Conservation (phyloP, 1,140 invertebrate species). For the Eriocheir sinensis region DNA sequence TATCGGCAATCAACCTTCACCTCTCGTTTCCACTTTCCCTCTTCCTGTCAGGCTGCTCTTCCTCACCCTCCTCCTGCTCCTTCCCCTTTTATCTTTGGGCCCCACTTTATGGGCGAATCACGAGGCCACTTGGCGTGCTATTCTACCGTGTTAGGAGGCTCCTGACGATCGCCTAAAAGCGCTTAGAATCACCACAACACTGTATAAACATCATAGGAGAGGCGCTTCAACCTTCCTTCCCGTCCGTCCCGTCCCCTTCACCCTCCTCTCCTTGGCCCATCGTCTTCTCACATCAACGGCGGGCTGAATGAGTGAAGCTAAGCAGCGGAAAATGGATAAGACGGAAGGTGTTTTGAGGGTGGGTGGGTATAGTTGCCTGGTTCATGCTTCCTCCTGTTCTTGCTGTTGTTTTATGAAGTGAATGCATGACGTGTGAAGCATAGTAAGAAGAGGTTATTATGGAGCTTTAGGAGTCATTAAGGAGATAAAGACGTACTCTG, state of each 20-base stretch:
- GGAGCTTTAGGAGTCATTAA: no score
- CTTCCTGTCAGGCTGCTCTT: background rate
- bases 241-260: no score
- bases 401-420: background rate
- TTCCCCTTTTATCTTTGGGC: background rate
- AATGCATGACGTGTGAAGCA: constrained; percentile 5
- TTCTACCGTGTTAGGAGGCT: constrained; percentile 39
- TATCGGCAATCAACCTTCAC: background rate
- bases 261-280: background rate
- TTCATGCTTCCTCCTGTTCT: no score
- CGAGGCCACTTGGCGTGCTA: constrained; percentile 33
- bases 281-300: background rate
- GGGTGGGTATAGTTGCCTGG: no score
- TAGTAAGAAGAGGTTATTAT: background rate
- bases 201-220: background rate
- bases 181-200: background rate
- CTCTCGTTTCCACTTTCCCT: background rate
- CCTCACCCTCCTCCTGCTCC: background rate
- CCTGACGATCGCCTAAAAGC: background rate
- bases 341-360: background rate
- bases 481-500: no score
- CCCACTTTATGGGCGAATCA: constrained; percentile 9
- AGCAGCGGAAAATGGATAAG: background rate
- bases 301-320: background rate
- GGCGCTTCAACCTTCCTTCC: no score